Base-by-base conservation (phyloP, 2,113 vertebrate genomes). In the Crotophaga sulcirostris region DNA sequence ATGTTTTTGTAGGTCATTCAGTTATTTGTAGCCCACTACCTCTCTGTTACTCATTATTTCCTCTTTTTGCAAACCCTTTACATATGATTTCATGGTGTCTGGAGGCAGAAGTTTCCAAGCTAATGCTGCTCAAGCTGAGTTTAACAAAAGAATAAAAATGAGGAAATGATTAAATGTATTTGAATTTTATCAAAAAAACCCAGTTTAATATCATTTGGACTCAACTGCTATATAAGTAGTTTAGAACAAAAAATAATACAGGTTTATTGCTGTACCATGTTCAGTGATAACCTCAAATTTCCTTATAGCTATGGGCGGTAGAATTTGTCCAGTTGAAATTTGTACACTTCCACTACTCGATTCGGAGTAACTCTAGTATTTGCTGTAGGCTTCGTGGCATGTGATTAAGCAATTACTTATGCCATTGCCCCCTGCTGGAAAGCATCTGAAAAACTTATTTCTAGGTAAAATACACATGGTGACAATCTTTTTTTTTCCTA, bases 361-460 rank as follows among this genome's bases (percentile, higher is more conserved):
- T 23, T 11, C 13, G 70, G 59, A 75, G n/a, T 3, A n/a, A 31
- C 26, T 67, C 28, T 47, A 33, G 18, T 13, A 1, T 47, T 33
- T 24, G 28, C 58, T 69, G 55, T 5, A 51, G 28, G 31, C 42
- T 8, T 83, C 38, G 29, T 18, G 60, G 44, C 62, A 16, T 26
- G 62, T 25, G 52, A 7, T 28, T 11, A 26, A 52, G 33, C 74
- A 40, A 13, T 45, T 56, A 56, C 3, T 87, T 29, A 45, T 78
- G 36, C 52, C 91, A 73, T 81, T 85, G 91, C 94, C 84, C 72
- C 28, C 93, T 94, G 93, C 81, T 86, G 93, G 90, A 45, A 82
- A 64, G 77, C 44, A 11, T 4, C 29, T 9, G 36, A 56, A 89
- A 58, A 40, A 40, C 55, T 19, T 16, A 24, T 45, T 62, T n/a